Conservation (phyloP, 2,888 invertebrate genomes). For the Falcaria lacertinaria region DNA sequence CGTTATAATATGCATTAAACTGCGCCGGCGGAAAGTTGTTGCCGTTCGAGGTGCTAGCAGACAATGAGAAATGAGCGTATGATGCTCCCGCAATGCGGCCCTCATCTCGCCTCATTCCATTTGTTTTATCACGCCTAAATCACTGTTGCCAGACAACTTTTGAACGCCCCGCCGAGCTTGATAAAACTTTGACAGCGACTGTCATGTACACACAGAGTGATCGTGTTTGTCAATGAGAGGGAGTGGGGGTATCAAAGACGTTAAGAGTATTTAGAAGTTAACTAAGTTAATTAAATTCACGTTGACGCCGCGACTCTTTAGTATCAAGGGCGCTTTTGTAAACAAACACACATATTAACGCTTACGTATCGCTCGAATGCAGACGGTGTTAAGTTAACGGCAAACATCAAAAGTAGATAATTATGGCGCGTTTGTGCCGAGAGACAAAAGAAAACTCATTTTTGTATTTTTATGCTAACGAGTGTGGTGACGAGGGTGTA, state of each 20-base stretch:
- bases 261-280: constrained; percentile 79
- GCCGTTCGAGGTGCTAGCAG: constrained; percentile 52
- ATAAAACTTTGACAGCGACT: constrained; percentile 73
- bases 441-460: constrained; percentile 36
- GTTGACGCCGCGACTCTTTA: constrained; percentile 65
- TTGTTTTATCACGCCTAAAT: constrained; percentile 75
- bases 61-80: constrained; percentile 75
- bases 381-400: constrained; percentile 57
- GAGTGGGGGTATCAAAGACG: constrained; percentile 73
- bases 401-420: constrained; percentile 62
- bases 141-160: constrained; percentile 69
- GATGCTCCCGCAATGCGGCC: constrained; percentile 73
- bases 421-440: constrained; percentile 47
- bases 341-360: constrained; percentile 72
- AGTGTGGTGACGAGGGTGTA: not conserved
- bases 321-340: constrained; percentile 72
- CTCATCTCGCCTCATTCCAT: constrained; percentile 54
- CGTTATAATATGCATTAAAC: constrained; percentile 78
- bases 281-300: constrained; percentile 78
- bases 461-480: constrained; percentile 19
- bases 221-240: constrained; percentile 69
- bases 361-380: constrained; percentile 67
- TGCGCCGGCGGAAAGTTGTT: constrained; percentile 65
- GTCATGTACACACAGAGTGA: constrained; percentile 59
- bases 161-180: constrained; percentile 47